Percentiles rank a stretch among this genome's conserved stretches.
Conservation (phyloP, 2,797 vertebrate species). For the Siniperca obscura region DNA sequence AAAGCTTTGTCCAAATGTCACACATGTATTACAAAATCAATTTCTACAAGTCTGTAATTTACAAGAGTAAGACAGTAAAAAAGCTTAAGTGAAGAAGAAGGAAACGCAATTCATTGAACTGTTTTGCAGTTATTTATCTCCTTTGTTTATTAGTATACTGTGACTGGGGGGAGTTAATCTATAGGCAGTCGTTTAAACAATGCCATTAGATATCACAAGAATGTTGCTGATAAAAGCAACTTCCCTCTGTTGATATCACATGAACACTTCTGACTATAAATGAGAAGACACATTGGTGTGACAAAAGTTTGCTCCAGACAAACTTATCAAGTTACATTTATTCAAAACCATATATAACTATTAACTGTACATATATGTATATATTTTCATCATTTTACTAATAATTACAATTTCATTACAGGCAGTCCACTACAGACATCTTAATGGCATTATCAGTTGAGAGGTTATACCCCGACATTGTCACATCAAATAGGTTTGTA, state of each 20-base stretch:
- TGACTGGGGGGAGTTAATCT: neutral
- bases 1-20: neutral
- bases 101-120: conserved; percentile 2
- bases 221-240: conserved; percentile 23
- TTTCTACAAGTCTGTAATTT: neutral
- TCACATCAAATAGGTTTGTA: conserved; percentile 67
- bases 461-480: conserved; percentile 47
- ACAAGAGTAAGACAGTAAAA: neutral
- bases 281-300: conserved; percentile 8
- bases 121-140: neutral
- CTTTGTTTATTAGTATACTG: conserved; percentile 17
- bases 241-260: conserved; percentile 1
- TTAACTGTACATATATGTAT: conserved; percentile 79
- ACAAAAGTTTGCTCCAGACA: conserved; percentile 49
- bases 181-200: conserved; percentile 20
- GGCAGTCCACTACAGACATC: conserved; percentile 75
- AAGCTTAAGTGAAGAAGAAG: neutral
- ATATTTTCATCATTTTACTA: conserved; percentile 78
- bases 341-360: conserved; percentile 81
- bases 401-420: conserved; percentile 83
- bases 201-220: conserved; percentile 25
- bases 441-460: conserved; percentile 73
- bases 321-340: conserved; percentile 80
- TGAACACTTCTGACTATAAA: neutral
- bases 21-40: neutral